Percentiles rank a stretch among this genome's conserved stretches.
phyloP scores from a whole-genome alignment of 2,888 invertebrate species.

The Drosophila limbata region DNA sequence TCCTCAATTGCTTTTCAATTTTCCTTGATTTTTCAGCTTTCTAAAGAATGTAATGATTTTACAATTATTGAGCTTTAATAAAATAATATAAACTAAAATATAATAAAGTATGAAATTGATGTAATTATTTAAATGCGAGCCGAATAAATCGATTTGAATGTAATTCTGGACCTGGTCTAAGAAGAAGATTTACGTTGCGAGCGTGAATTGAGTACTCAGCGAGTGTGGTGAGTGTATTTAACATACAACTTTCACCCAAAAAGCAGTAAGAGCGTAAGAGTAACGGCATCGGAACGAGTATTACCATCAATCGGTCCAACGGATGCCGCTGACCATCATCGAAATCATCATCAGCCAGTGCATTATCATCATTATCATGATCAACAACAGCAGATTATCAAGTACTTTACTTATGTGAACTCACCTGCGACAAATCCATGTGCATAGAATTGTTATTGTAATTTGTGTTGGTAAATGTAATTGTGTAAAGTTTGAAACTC shows the following conservation, averaged over 20 bases:
- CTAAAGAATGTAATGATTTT: too few species aligned
- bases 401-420: conserved; percentile 39
- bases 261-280: conserved; percentile 36
- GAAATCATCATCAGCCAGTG: conserved; percentile 9
- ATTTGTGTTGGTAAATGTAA: conserved; percentile 4
- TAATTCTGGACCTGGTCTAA: conserved; percentile 6
- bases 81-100: neutral
- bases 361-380: conserved; percentile 16
- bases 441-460: conserved; percentile 50
- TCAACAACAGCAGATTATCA: conserved; percentile 28
- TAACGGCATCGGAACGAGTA: conserved; percentile 50
- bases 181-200: conserved; percentile 8
- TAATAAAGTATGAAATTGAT: neutral
- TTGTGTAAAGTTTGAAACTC: conserved; percentile 29
- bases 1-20: too few species aligned
- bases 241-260: conserved; percentile 69
- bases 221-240: conserved; percentile 26
- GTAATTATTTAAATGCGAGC: neutral
- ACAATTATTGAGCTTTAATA: neutral
- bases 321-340: conserved; percentile 51
- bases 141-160: neutral
- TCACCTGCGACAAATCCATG: conserved; percentile 43
- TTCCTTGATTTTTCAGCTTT: too few species aligned
- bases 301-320: conserved; percentile 65
- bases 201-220: neutral